Conservation (phyloP, 2,888 invertebrate species). For the Chrysomela aeneicollis region DNA sequence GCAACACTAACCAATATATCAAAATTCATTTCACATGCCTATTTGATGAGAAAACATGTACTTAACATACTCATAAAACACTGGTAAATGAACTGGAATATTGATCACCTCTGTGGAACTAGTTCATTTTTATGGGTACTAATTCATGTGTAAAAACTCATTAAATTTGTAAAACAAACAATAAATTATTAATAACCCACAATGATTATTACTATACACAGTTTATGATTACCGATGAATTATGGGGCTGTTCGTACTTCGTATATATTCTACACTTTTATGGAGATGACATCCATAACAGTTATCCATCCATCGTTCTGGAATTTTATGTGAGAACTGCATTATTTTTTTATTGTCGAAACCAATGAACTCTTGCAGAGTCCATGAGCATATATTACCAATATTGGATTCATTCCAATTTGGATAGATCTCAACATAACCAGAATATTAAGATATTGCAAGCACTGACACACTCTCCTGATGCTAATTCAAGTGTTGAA, state of each 20-base stretch:
- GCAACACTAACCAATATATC: too few relatives aligned
- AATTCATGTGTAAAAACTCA: slow-evolving; percentile 7
- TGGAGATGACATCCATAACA: neutral
- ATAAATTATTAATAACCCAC: slow-evolving; percentile 8
- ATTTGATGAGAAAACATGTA: neutral
- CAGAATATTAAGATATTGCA: too few relatives aligned
- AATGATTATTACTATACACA: slow-evolving; percentile 4
- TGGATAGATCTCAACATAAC: too few relatives aligned
- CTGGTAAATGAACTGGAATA: neutral
- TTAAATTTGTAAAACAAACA: slow-evolving; percentile 8
- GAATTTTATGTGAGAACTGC: neutral
- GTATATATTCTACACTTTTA: neutral
- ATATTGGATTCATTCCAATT: too few relatives aligned
- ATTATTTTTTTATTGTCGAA: too few relatives aligned
- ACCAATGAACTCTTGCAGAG: too few relatives aligned
- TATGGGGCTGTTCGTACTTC: slow-evolving; percentile 6
- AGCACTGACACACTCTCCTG: too few relatives aligned
- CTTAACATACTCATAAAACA: neutral
- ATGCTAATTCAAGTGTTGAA: too few relatives aligned
- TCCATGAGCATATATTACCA: too few relatives aligned
- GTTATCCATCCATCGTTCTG: too few relatives aligned
- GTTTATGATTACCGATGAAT: slow-evolving; percentile 10
- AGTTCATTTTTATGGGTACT: slow-evolving; percentile 1
- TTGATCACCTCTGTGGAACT: neutral
- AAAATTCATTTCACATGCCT: neutral